Evolutionary conservation across 2,797 vertebrate species (phyloP).

Genomic region (Anguilla marmorata): DNA sequence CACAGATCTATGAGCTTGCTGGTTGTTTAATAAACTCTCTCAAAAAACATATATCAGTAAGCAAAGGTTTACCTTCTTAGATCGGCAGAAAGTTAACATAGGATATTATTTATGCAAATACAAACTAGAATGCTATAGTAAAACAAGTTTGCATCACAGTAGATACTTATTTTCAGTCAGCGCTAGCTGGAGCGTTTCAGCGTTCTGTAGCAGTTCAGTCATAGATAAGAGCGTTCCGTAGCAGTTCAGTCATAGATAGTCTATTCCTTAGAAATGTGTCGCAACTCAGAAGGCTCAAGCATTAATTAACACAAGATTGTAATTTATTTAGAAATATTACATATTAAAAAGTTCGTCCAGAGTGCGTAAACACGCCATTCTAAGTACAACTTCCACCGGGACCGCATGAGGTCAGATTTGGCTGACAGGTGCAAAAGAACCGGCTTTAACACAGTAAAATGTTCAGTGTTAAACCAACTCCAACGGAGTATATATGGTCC

Average conservation of each 20-base stretch:
- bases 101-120: too few species aligned
- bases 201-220: neutral
- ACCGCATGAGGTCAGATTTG: constrained; percentile 12
- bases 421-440: constrained; percentile 25
- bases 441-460: neutral
- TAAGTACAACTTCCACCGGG: constrained; percentile 16
- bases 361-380: neutral
- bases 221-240: neutral
- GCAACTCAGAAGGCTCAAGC: neutral
- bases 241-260: neutral
- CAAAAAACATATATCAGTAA: neutral
- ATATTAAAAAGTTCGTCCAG: neutral
- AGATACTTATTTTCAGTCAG: neutral
- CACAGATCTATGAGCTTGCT: neutral
- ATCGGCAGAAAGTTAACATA: neutral
- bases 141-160: neutral
- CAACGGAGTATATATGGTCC: too few species aligned
- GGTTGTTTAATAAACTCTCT: neutral
- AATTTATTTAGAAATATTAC: neutral
- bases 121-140: too few species aligned
- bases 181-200: neutral
- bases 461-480: neutral
- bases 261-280: neutral
- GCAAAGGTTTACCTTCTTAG: neutral
- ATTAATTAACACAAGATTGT: neutral